Conservation (phyloP, 2,888 invertebrate genomes). For the Hipparchia semele region DNA sequence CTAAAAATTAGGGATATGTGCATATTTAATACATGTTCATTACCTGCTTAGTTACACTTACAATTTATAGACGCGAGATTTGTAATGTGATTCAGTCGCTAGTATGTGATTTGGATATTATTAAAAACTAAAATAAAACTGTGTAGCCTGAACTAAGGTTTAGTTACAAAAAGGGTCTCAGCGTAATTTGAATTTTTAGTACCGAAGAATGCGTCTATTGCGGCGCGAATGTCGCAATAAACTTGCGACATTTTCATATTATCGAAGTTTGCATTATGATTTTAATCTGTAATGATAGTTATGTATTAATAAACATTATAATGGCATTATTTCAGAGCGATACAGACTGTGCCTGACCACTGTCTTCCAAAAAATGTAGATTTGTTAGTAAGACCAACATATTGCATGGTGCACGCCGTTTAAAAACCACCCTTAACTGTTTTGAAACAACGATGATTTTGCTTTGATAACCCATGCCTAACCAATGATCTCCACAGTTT, state of each 20-base stretch:
- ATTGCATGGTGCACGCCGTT: conserved; percentile 57
- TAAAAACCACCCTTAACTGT: conserved; percentile 17
- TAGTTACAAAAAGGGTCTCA: no score
- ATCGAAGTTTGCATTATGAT: neutral
- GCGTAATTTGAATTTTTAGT: no score
- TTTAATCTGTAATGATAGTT: conserved; percentile 25
- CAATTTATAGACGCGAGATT: no score
- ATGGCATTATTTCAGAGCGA: conserved; percentile 68
- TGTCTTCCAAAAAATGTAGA: conserved; percentile 82
- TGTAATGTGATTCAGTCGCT: no score
- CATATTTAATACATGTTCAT: no score
- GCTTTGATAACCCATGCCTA: conserved; percentile 16
- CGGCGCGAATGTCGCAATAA: neutral
- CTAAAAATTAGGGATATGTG: no score
- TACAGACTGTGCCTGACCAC: conserved; percentile 79
- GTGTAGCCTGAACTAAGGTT: no score
- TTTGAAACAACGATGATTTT: conserved; percentile 17
- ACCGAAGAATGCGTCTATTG: neutral
- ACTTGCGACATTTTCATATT: no score
- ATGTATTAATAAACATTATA: conserved; percentile 26
- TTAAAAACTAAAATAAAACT: no score
- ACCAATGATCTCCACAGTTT: neutral
- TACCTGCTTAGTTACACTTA: no score
- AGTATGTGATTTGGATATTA: no score
- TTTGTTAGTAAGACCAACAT: conserved; percentile 78